Base-by-base conservation (phyloP, 1,140 invertebrate species). In the Trichonephila clavata region DNA sequence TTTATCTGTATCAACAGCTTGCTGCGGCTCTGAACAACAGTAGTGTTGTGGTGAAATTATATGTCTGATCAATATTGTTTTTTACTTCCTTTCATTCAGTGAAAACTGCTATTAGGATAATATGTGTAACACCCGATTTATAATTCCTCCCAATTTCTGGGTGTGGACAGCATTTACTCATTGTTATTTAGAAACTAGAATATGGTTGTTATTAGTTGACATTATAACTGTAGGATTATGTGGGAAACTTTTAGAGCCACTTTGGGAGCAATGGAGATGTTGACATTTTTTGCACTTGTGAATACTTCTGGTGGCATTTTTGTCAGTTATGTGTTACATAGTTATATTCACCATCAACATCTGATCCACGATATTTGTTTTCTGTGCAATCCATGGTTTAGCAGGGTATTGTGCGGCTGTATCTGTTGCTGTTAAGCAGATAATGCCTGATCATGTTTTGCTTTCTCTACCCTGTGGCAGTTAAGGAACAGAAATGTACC, bases 91-190 rank as follows among this genome's bases (percentile, higher is more conserved):
- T 68, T 98, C 98, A 7, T 99, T 97, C 95, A 98, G 97, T 83
- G 96, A n/a, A 97, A 65, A 97, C 97, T 94, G 97, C 97, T 57
- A 97, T 98, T 39, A 96, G 97, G 77, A 96, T 97, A 94, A 96
- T 99, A 24, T 98, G 98, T 95, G 98, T 99, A 24, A 99, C 98
- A 83, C 98, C 99, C 95, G 98, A 87, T 98, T 98, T 96, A 96
- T 99, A 81, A 97, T 99, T 95, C 98, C 98, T 65, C 98, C 98
- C 87, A 97, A 97, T 86, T 98, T 98, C 95, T 98, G 98, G 97
- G 96, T 99, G 95, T 99, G 98, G 98, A 99, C 98, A 93, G 97
- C 98, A 86, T 98, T 99, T 95, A 99, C 98, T 39, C 99, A 98
- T 96, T 98, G 98, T 96, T 99, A 99, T 96, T 97, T 99, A 50